Base-by-base conservation (phyloP, 1,140 invertebrate genomes). In the Micrasema longulum region DNA sequence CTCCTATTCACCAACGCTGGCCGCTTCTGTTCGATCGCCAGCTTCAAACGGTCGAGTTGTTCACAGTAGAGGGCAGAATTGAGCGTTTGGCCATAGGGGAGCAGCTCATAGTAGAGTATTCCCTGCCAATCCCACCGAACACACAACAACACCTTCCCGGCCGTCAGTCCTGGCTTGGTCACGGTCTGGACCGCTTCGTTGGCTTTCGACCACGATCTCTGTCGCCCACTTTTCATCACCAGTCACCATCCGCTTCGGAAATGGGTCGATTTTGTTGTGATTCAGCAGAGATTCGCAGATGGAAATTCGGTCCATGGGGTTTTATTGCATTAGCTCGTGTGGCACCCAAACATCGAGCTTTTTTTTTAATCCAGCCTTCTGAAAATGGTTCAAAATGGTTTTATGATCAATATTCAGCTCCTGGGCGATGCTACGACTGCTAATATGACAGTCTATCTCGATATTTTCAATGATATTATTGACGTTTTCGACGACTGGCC, bases 1-100 rank as follows among this genome's bases (percentile, higher is more conserved):
- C 47, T 50, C 47, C 47, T 50, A 16, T 50, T 50, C 47, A 50
- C 47, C 47, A 50, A 50, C 18, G 47, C 47, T 50, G 47, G 47
- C 47, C 47, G 47, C 47, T 50, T 50, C 14, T 50, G 47, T 50
- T 50, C 47, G 9, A 50, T 50, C 47, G 47, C 18, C 47, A 50
- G 47, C 47, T 50, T 50, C 47, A 50, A 50, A 50, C 47, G 47
- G 47, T 50, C 47, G 47, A 50, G 47, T 50, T 50, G 47, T 50
- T 50, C 2, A 50, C 47, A 50, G 47, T 50, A 50, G 47, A 50
- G 47, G 47, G 14, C 18, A 50, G 47, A 50, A 50, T 50, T 50
- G 18, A 50, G 47, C 47, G 14, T 50, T 50, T 50, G 47, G 47
- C 47, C 47, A 50, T 50, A 50, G 47, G 47, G 14, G 47, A 50